Conservation (phyloP, 1,140 invertebrate genomes). For the Drosophila kepulauana region DNA sequence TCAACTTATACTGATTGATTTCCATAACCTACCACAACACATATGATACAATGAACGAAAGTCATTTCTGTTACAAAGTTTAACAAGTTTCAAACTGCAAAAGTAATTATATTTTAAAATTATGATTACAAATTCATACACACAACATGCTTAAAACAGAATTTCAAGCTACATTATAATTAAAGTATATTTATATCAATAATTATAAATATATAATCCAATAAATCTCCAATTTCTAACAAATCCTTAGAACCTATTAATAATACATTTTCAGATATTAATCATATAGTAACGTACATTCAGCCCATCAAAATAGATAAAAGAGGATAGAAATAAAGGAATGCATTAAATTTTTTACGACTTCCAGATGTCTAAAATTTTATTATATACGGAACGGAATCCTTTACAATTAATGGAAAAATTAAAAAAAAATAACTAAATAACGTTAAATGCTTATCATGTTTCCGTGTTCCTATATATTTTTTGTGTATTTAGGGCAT, state of each 20-base stretch:
- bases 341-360: too few species aligned
- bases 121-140: constrained; percentile 55
- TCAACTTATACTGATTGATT: constrained; percentile 48
- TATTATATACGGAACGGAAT: too few species aligned
- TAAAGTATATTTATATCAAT: constrained; percentile 64
- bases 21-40: constrained; percentile 16
- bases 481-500: too few species aligned
- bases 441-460: too few species aligned
- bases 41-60: constrained; percentile 37
- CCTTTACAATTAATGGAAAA: background rate
- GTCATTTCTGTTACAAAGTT: constrained; percentile 17
- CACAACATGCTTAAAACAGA: constrained; percentile 44
- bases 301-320: constrained; percentile 4
- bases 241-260: constrained; percentile 31
- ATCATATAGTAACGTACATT: background rate
- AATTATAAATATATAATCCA: constrained; percentile 63
- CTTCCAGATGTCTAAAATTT: background rate
- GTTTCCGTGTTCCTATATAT: too few species aligned
- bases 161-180: constrained; percentile 56
- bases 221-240: constrained; percentile 63
- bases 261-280: background rate
- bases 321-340: background rate
- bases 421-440: background rate
- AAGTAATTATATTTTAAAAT: constrained; percentile 39
- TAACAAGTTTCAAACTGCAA: constrained; percentile 31